A percentile compares a stretch with the other conserved stretches of the same genome.
phyloP scores from a whole-genome alignment of 2,113 vertebrate genomes.

The Terrapene triunguis region DNA sequence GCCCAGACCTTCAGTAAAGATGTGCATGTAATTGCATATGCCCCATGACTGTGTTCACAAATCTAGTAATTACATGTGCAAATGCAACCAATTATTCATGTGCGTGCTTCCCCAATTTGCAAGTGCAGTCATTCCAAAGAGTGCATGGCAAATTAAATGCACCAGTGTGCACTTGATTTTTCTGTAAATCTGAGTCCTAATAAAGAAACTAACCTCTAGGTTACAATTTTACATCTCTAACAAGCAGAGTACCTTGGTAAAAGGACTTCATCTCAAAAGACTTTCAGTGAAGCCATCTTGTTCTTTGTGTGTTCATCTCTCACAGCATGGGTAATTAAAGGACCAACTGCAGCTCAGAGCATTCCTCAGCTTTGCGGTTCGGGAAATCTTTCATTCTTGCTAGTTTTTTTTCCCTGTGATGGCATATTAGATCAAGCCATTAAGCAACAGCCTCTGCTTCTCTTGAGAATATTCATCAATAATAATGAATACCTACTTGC shows the following conservation, averaged over 20 bases:
- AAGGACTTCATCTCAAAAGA: slow-evolving; percentile 54
- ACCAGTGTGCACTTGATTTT: neutral
- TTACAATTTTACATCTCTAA: slow-evolving; percentile 40
- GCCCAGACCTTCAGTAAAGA: neutral
- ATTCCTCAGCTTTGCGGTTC: slow-evolving; percentile 29
- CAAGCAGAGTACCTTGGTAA: slow-evolving; percentile 5
- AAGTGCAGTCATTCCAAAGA: neutral
- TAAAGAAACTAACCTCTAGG: slow-evolving; percentile 24
- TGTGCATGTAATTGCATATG: neutral
- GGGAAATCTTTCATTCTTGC: slow-evolving; percentile 36
- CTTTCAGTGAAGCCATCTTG: slow-evolving; percentile 47
- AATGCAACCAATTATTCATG: neutral
- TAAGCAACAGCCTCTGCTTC: slow-evolving; percentile 63
- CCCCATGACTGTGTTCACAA: neutral
- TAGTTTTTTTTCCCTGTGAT: slow-evolving; percentile 29
- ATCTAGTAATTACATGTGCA: neutral
- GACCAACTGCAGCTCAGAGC: slow-evolving; percentile 50
- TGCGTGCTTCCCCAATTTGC: neutral
- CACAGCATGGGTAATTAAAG: slow-evolving; percentile 58
- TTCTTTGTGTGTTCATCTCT: slow-evolving; percentile 43
- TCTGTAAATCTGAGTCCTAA: neutral
- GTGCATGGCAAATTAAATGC: neutral
- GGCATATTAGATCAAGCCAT: slow-evolving; percentile 63
- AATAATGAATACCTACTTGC: slow-evolving; percentile 54
- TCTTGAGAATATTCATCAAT: slow-evolving; percentile 70